A percentile compares a stretch with the other conserved stretches of the same genome.
These are phyloP conservation scores for Danio albolineatus DNA, from an alignment of 2,797 vertebrate genomes.

Conservation along the genomic window DNA sequence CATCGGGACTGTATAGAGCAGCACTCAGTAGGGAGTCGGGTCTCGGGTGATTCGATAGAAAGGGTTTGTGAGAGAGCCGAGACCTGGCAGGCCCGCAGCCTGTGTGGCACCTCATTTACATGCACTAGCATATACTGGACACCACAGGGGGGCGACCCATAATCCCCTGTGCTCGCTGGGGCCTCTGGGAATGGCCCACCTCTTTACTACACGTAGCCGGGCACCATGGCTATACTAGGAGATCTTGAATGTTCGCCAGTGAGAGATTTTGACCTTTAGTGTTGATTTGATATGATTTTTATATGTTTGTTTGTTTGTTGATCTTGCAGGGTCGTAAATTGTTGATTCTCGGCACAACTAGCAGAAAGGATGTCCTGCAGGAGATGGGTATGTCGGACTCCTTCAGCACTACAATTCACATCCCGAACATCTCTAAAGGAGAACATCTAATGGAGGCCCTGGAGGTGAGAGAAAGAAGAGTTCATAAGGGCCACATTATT, in stretches of 20 bases:
- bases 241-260: background rate
- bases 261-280: background rate
- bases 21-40: constrained; percentile 91
- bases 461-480: constrained; percentile 79
- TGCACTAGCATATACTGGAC: constrained; percentile 92
- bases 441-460: constrained; percentile 90
- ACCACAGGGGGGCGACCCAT: constrained; percentile 83
- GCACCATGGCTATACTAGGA: background rate
- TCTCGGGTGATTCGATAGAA: constrained; percentile 76
- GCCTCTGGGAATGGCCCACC: constrained; percentile 64
- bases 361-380: constrained; percentile 92
- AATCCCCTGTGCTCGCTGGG: constrained; percentile 75
- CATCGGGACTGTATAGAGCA: constrained; percentile 87
- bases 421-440: constrained; percentile 90
- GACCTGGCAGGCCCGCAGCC: constrained; percentile 84
- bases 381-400: constrained; percentile 97
- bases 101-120: constrained; percentile 96
- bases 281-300: background rate
- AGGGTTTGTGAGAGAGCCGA: constrained; percentile 88
- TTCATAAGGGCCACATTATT: no score
- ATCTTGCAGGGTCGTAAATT: constrained; percentile 89
- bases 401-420: constrained; percentile 93
- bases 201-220: constrained; percentile 35
- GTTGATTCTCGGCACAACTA: constrained; percentile 94
- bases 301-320: constrained; percentile 37